Evolutionary conservation across 1,140 invertebrate genomes (phyloP).

Genomic region (Meloidogyne floridensis): DNA sequence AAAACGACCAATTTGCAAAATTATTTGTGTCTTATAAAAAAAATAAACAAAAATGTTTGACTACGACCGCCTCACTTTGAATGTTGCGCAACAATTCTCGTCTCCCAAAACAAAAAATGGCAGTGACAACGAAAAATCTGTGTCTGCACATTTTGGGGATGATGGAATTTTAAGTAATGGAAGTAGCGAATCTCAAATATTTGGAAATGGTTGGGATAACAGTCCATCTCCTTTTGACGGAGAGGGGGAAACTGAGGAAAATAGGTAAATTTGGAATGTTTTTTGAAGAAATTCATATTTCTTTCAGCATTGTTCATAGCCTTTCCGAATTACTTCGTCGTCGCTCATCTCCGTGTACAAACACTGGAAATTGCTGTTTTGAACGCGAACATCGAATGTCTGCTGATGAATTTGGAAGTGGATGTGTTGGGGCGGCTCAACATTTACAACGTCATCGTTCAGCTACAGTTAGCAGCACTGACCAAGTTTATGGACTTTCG

Average conservation of each 20-base stretch:
- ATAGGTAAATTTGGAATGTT: neutral
- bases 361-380: neutral
- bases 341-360: neutral
- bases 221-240: conserved; percentile 9
- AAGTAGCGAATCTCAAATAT: neutral
- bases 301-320: conserved; percentile 13
- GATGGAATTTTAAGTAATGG: conserved; percentile 1
- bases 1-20: neutral
- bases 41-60: conserved; percentile 34
- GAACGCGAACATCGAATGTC: conserved; percentile 8
- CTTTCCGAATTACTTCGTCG: conserved; percentile 17
- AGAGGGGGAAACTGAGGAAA: neutral
- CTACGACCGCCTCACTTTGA: conserved; percentile 34
- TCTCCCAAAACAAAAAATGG: conserved; percentile 7
- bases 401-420: neutral
- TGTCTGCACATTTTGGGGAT: neutral
- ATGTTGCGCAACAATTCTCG: conserved; percentile 36
- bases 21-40: neutral
- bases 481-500: conserved; percentile 6
- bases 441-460: neutral
- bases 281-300: too few relatives aligned
- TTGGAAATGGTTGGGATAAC: conserved; percentile 10
- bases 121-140: neutral
- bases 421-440: neutral
- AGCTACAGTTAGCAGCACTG: neutral